phyloP scores from a whole-genome alignment of 2,113 vertebrate species.

The Rhinogobius similis region DNA sequence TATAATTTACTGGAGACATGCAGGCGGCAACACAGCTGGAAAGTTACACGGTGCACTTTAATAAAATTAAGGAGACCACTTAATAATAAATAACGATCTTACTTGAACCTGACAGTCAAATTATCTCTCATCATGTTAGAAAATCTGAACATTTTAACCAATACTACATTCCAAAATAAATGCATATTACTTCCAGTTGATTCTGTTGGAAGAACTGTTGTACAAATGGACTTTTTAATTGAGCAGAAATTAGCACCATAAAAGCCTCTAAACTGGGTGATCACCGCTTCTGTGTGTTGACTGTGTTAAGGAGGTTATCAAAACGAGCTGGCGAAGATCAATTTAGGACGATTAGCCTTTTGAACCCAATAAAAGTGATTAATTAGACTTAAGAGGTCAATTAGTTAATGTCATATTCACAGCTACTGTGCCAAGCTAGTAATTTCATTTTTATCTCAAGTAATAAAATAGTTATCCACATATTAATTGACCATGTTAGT shows the following conservation, averaged over 20 bases:
- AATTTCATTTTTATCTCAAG: neutral
- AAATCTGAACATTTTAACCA: too few relatives aligned
- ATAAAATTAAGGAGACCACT: too few relatives aligned
- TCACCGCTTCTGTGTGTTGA: neutral
- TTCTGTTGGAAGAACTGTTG: neutral
- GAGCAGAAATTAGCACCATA: neutral
- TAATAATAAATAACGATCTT: too few relatives aligned
- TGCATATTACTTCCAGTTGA: too few relatives aligned
- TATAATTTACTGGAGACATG: too few relatives aligned
- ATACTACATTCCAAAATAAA: too few relatives aligned
- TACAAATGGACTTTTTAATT: neutral
- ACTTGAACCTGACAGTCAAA: too few relatives aligned
- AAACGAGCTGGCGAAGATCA: neutral
- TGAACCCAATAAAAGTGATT: neutral
- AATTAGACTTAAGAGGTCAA: slow-evolving; percentile 1
- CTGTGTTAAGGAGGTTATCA: neutral
- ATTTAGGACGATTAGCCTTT: neutral
- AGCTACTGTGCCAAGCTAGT: neutral
- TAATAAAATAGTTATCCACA: neutral
- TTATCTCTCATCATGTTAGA: too few relatives aligned
- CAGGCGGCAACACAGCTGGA: too few relatives aligned
- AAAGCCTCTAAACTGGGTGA: too few relatives aligned
- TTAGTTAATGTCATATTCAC: neutral
- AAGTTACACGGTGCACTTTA: too few relatives aligned
- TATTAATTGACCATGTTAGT: neutral